Evolutionary conservation across 2,888 invertebrate species (phyloP), one percentile per base, ranked within the genome.

Genomic region (Catocala fraxini): DNA sequence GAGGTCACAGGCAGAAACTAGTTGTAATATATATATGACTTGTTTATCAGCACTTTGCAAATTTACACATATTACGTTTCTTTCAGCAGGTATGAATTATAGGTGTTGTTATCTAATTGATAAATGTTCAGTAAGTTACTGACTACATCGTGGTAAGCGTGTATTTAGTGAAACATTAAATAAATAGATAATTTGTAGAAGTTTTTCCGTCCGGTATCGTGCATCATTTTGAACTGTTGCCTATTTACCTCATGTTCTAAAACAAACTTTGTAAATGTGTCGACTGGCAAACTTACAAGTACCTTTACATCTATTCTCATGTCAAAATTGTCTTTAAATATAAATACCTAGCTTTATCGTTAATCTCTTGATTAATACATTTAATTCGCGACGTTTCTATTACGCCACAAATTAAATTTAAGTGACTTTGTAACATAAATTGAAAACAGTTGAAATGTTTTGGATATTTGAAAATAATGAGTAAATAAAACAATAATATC

Each of bases 21-120:
- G 25, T 25, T 25, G 25, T 25, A 25, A 25, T 25, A 25, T 4
- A 25, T 3, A 25, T 25, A 25, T 25, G 25, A 25, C 25, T 60
- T 56, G n/a, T 54, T 76, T 86, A 86, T 86, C 87, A 81, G 73
- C 78, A 80, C 81, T 82, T 76, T 67, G 67, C 57, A 72, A 70
- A 71, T 71, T n/a, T 74, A 79, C 85, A 82, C 73, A 68, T 73
- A 79, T 73, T 3, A 79, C 80, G 76, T 73, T 68, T 71, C 62
- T 68, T 56, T 65, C 73, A 25, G 25, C 25, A 25, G 62, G 65
- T 61, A 67, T 68, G 54, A 49, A 60, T 46, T 49, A 48, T 61
- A 47, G 48, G 3, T 43, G 51, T 55, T 59, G 64, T 65, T 75
- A 70, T 72, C 71, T 59, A 65, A 60, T 51, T 65, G 78, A 78